Percentiles rank a stretch among this genome's conserved stretches.
Conservation (phyloP, 2,797 vertebrate species). For the Simalia tracyae region DNA sequence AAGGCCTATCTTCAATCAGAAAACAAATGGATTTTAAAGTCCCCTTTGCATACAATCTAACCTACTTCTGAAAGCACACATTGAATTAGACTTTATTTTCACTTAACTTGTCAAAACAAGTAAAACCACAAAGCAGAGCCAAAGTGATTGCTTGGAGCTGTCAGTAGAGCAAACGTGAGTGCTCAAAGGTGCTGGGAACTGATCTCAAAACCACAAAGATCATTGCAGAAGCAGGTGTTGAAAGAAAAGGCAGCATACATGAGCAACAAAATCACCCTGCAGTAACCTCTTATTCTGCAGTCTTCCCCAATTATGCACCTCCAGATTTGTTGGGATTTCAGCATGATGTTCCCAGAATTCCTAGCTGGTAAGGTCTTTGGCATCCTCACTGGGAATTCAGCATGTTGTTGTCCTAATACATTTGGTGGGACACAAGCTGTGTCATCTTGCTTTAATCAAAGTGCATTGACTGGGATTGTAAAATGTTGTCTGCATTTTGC, state of each 20-base stretch:
- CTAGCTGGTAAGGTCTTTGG: background rate
- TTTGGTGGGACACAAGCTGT: background rate
- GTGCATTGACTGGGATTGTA: background rate
- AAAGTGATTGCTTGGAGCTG: background rate
- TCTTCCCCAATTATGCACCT: background rate
- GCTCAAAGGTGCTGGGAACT: background rate
- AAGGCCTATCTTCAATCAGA: background rate
- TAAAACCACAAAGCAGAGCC: background rate
- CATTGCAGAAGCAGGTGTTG: background rate
- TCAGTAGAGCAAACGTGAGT: background rate
- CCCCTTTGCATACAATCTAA: background rate
- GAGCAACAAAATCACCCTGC: background rate
- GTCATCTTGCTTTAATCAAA: background rate
- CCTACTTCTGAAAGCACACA: background rate
- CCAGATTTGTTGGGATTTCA: background rate
- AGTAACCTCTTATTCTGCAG: background rate
- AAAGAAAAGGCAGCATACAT: background rate
- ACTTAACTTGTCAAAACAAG: background rate
- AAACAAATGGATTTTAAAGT: background rate
- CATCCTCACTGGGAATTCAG: background rate
- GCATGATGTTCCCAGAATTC: background rate
- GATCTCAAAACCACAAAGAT: slow-evolving; percentile 24
- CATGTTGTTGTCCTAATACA: background rate
- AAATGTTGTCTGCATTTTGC: background rate
- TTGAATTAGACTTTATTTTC: background rate